phyloP scores from a whole-genome alignment of 2,797 vertebrate species.

The Thalassophryne amazonica region DNA sequence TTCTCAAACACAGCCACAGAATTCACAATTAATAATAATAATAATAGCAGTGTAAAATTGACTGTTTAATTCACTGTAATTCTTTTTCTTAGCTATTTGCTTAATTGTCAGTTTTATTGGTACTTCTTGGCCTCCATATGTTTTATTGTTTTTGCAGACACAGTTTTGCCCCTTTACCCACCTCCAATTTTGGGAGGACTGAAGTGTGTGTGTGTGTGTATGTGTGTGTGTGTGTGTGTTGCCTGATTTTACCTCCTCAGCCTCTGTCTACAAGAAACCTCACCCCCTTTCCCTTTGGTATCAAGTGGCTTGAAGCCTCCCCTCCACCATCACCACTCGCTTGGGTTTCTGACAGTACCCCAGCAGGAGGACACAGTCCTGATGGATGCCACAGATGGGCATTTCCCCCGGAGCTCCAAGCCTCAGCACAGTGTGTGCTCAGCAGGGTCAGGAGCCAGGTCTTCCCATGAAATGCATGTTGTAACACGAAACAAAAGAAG shows the following conservation, averaged over 20 bases:
- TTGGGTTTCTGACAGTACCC: constrained; percentile 70
- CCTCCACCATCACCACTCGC: constrained; percentile 35
- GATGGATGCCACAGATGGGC: constrained; percentile 83
- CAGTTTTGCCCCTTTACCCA: not conserved
- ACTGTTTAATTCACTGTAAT: constrained; percentile 12
- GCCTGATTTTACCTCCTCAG: constrained; percentile 36
- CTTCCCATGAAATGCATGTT: constrained; percentile 71
- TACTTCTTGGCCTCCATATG: constrained; percentile 25
- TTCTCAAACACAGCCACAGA: too few species aligned
- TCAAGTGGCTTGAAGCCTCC: constrained; percentile 28
- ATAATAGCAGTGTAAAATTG: constrained; percentile 3
- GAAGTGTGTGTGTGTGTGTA: constrained; percentile 42
- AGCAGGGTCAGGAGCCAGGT: constrained; percentile 72
- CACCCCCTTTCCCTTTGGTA: constrained; percentile 20
- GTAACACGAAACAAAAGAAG: constrained; percentile 77
- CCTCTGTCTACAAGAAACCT: constrained; percentile 43
- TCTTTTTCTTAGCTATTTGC: constrained; percentile 19
- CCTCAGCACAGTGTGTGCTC: constrained; percentile 62
- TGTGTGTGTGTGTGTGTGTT: constrained; percentile 48
- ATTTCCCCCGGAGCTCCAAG: constrained; percentile 70
- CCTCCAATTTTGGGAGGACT: constrained; percentile 23
- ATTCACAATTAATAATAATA: too few species aligned
- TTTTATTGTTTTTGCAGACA: constrained; percentile 27
- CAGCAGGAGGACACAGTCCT: constrained; percentile 70
- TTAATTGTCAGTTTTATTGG: constrained; percentile 8